Evolutionary conservation across 2,113 vertebrate species (phyloP), one percentile per base, ranked within the genome.

Genomic region (Phodopus roborovskii): DNA sequence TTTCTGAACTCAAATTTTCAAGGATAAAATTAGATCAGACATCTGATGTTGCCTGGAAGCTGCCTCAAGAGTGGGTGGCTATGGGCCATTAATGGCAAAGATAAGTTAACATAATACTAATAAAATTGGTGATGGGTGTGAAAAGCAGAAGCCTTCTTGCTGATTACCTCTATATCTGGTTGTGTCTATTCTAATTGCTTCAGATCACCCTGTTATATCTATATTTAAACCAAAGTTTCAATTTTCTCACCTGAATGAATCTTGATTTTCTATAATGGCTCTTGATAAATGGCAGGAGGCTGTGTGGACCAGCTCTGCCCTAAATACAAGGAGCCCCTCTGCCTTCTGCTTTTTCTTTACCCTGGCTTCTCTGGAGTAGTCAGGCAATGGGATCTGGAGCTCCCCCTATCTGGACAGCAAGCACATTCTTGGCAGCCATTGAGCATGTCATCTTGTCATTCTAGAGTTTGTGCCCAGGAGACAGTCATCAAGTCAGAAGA

Each of bases 1-100:
- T 73, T 71, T 91, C 94, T 42, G 75, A 93, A 94, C 60, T 88
- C 39, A 53, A 77, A 77, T 75, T 94, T 91, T 53, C 28, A 0
- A 10, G 73, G 92, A 74, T 81, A 96, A 95, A 97, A 91, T 95
- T 92, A 95, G 94, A 92, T 83, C 78, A 64, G 56, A 89, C 74
- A 48, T 58, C 36, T 64, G 56, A 66, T 58, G 48, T 26, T 87
- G 78, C 91, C 11, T 53, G 93, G 89, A 91, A 91, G 89, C 91
- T 60, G 82, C 60, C 33, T n/a, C 9, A 42, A 90, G 74, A 91
- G 90, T 92, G 89, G 96, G 93, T 36, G 87, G 79, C 85, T 50
- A 45, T 7, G 28, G 92, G 74, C 42, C 83, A 58, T 84, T 82
- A 33, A 64, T 0, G 0, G 56, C 20, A 58, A 88, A 70, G 91